These are phyloP conservation scores for Leucophenga montana DNA, from an alignment of 2,888 invertebrate species.

Conservation along the genomic window DNA sequence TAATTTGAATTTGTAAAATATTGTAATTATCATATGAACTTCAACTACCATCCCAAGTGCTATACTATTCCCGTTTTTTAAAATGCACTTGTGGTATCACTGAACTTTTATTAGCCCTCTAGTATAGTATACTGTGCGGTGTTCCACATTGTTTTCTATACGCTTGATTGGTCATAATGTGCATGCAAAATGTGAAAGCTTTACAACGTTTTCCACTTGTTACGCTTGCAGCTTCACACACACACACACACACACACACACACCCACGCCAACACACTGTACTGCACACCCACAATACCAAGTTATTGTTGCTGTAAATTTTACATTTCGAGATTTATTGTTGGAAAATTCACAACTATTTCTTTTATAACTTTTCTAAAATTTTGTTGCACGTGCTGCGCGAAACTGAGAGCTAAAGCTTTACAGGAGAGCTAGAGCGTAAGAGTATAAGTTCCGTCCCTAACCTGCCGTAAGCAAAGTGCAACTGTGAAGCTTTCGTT, in stretches of 20 bases:
- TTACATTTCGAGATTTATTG: conserved; percentile 10
- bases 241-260: conserved; percentile 7
- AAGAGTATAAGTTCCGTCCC: not conserved
- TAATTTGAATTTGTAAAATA: no score
- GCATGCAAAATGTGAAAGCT: conserved; percentile 27
- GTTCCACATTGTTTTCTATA: no score
- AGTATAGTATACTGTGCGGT: no score
- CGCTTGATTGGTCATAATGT: not conserved
- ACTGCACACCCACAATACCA: not conserved
- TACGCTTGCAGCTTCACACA: conserved; percentile 29
- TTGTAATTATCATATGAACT: no score
- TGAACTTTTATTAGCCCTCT: no score
- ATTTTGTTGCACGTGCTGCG: conserved; percentile 9
- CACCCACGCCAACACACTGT: not conserved
- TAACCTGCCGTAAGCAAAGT: conserved; percentile 12
- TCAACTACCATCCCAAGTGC: no score
- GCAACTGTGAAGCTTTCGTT: conserved; percentile 4
- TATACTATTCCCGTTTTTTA: no score
- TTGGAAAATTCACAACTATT: conserved; percentile 4
- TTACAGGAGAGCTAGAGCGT: not conserved
- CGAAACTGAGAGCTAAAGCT: not conserved
- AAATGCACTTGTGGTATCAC: no score
- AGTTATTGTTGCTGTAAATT: not conserved
- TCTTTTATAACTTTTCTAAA: not conserved
- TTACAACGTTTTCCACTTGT: conserved; percentile 58